phyloP scores from a whole-genome alignment of 2,113 vertebrate genomes.

The Tapirus terrestris region DNA sequence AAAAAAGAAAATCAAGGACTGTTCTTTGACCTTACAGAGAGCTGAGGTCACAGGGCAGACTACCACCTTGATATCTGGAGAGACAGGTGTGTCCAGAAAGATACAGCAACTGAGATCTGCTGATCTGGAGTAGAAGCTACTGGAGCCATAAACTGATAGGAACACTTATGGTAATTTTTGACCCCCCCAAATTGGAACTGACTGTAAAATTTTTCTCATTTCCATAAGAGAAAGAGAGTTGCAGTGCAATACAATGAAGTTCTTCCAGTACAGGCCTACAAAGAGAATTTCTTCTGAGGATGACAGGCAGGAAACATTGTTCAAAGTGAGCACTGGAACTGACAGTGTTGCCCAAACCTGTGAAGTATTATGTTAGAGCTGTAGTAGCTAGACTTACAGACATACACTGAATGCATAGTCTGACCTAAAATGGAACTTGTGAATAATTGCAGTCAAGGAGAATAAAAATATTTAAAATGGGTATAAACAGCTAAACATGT shows the following conservation, averaged over 20 bases:
- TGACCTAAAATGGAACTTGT: not conserved
- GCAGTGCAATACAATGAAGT: not conserved
- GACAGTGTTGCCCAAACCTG: not conserved
- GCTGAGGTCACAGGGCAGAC: not conserved
- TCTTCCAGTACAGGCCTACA: not conserved
- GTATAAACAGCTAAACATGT: not conserved
- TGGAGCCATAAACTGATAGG: not conserved
- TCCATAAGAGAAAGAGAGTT: not conserved
- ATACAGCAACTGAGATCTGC: not conserved
- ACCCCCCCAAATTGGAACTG: not conserved
- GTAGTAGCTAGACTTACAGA: not conserved
- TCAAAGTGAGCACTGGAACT: not conserved
- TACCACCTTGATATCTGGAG: not conserved
- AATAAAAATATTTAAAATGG: slow-evolving; percentile 41
- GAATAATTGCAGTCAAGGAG: not conserved
- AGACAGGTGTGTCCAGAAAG: not conserved
- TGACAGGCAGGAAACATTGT: not conserved
- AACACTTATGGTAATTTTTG: not conserved
- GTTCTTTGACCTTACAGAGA: not conserved
- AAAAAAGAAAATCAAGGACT: not conserved
- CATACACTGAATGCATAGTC: not conserved
- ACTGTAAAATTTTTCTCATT: not conserved
- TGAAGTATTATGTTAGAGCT: not conserved
- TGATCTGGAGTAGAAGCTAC: not conserved
- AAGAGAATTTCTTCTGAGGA: not conserved